Evolutionary conservation across 2,888 invertebrate genomes (phyloP), one percentile per base, ranked within the genome.

Genomic region (Gymnosoma rotundatum): DNA sequence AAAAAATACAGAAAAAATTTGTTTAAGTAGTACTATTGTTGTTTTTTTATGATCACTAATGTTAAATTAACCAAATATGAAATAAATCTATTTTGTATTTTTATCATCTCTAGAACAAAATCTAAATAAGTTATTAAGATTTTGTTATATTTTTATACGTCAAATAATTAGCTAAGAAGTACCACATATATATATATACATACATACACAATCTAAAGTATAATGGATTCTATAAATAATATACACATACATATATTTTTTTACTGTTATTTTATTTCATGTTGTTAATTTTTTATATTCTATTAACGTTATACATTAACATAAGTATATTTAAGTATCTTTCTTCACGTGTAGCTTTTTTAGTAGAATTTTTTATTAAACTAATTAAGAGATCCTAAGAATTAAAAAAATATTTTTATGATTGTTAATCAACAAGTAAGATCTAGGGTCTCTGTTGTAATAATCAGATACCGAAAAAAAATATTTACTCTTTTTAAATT

Each of bases 201-300:
- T 69, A 50, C 16, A 45, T 16, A 45, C n/a, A 12, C 4, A 12
- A 12, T 42, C 7, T 42, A 12, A 12, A 12, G 42, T 42, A 56
- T 64, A 64, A 66, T 58, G 38, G 48, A 64, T 79, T 38, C 56
- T 79, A 79, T 72, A 56, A 72, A 56, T 64, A 50, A 12, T 64
- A 60, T 48, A 54, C 16, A 54, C 58, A 32, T 2, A 67, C 16
- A 63, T 72, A 61, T 48, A 61, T 78, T 83, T 76, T 83, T 76
- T 83, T 78, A 78, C 67, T 63, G 72, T 78, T 78, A 83, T 67
- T 61, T 78, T 66, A 63, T 73, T 78, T 72, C 78, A n/a, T 73
- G 54, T 67, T 76, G 76, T 83, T 83, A 83, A 69, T 73, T 36
- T 75, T 75, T 72, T 72, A 60, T 82, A 72, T 82, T 82, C 69